Percentiles rank a stretch among this genome's conserved stretches.
These are phyloP conservation scores for Passer montanus DNA, from an alignment of 2,113 vertebrate genomes.

Conservation along the genomic window DNA sequence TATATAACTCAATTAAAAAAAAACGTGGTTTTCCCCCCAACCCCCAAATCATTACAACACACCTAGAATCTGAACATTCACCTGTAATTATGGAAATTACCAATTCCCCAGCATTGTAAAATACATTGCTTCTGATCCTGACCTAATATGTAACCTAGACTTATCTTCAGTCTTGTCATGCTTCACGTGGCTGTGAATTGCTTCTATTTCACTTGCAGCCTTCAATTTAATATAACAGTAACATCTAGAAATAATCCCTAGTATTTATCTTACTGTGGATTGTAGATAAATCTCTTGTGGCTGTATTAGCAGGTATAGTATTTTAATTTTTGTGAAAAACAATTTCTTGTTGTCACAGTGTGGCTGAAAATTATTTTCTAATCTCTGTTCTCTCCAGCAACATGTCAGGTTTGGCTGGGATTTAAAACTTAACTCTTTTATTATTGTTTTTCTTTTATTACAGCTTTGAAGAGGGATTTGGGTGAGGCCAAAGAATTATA, in stretches of 20 bases:
- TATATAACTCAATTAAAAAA: not conserved
- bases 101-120: not conserved
- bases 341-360: not conserved
- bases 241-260: not conserved
- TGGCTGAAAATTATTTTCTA: not conserved
- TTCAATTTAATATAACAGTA: constrained; percentile 12
- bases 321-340: constrained; percentile 1
- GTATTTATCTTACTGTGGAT: not conserved
- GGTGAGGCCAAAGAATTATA: not conserved
- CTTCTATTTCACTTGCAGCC: not conserved
- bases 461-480: not conserved
- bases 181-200: not conserved
- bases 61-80: not conserved
- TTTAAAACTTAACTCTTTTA: not conserved
- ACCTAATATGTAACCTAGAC: not conserved
- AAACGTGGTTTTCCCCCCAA: not conserved
- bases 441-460: not conserved
- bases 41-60: not conserved
- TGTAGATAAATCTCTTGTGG: not conserved
- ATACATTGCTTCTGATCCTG: not conserved
- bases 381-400: not conserved
- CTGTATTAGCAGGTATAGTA: not conserved
- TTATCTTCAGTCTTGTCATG: not conserved
- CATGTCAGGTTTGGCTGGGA: not conserved
- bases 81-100: not conserved